Conservation (phyloP, 2,888 invertebrate species). For the Mycalesis mineus region DNA sequence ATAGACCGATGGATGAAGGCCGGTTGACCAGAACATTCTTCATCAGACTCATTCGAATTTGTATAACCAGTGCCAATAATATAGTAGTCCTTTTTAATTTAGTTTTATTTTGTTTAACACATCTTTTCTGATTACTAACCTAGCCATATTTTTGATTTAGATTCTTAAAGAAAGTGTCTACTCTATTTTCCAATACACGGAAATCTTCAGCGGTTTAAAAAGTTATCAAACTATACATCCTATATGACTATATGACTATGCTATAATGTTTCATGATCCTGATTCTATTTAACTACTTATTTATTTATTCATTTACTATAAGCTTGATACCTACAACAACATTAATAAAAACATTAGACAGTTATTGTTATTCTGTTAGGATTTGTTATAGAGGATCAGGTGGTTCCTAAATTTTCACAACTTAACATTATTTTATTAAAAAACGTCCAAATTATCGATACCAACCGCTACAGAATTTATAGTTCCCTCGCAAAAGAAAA, state of each 20-base stretch:
- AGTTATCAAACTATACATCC: no score
- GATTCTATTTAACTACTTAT: no score
- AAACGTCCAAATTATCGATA: not conserved
- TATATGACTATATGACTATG: no score
- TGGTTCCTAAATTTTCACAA: not conserved
- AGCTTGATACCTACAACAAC: no score
- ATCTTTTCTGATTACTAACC: not conserved
- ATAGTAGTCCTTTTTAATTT: slow-evolving; percentile 39
- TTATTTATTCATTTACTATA: no score
- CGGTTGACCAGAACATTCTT: slow-evolving; percentile 72
- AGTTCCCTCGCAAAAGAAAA: slow-evolving; percentile 10
- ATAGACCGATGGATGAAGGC: slow-evolving; percentile 95
- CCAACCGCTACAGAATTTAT: slow-evolving; percentile 13
- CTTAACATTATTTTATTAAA: not conserved
- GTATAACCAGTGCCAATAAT: slow-evolving; percentile 49
- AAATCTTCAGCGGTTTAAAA: no score
- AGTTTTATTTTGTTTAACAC: slow-evolving; percentile 15
- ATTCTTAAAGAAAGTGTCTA: no score
- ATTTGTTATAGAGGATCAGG: not conserved
- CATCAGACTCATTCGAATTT: slow-evolving; percentile 55
- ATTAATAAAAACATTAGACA: no score
- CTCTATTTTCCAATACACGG: no score
- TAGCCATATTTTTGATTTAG: not conserved
- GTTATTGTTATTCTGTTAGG: no score
- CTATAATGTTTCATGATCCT: no score